Conservation (phyloP, 2,888 invertebrate species). For the Lumbricus terrestris region DNA sequence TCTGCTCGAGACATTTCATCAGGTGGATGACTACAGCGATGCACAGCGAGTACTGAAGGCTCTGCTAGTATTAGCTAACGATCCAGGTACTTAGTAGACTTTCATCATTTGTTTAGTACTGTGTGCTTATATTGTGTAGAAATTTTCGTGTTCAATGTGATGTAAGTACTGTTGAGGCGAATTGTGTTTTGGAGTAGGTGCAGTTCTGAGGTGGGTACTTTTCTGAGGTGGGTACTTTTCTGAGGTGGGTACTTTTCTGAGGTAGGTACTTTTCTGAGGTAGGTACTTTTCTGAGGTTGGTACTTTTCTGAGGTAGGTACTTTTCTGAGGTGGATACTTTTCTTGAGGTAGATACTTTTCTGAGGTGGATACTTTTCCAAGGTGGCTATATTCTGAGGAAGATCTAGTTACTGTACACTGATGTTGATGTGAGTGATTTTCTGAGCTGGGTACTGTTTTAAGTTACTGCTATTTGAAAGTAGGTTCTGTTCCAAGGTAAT, state of each 20-base stretch:
- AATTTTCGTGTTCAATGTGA: not conserved
- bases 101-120: not conserved
- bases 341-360: too few relatives aligned
- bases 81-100: conserved; percentile 54
- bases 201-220: not conserved
- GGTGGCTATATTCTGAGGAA: too few relatives aligned
- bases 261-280: too few relatives aligned
- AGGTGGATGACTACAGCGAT: conserved; percentile 48
- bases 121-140: not conserved
- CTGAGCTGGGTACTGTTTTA: too few relatives aligned
- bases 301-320: too few relatives aligned
- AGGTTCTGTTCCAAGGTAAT: not conserved
- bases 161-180: not conserved
- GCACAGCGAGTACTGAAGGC: conserved; percentile 63
- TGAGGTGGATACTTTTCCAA: too few relatives aligned
- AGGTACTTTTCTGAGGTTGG: too few relatives aligned
- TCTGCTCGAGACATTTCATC: conserved; percentile 61
- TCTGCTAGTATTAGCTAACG: conserved; percentile 61
- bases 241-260: too few relatives aligned
- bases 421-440: too few relatives aligned
- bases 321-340: too few relatives aligned
- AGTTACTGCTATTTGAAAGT: too few relatives aligned
- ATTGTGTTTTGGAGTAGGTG: not conserved
- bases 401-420: too few relatives aligned
- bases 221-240: not conserved